Base-by-base conservation (phyloP, 2,797 vertebrate genomes). In the Diglossa cyanea region DNA sequence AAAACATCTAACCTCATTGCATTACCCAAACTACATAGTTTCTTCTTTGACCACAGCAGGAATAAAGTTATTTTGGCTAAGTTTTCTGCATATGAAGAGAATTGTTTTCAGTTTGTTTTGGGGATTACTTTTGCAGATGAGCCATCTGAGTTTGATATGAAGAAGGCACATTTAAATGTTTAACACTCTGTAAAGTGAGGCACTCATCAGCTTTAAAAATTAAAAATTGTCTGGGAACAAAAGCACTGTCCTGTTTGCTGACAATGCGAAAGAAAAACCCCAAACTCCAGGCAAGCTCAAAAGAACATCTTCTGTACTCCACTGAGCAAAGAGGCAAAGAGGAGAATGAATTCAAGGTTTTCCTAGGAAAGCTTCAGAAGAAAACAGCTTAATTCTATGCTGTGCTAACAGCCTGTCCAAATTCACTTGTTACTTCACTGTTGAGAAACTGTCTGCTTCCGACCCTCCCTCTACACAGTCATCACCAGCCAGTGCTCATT, bases 41-140 rank as follows among this genome's bases (percentile, higher is more conserved):
- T 68, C 61, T 80, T 54, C 81, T 95, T 93, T 93, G 85, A 93
- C 93, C 93, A 44, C 57, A 71, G 57, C 93, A 93, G 55, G 78
- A 79, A 79, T 50, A 88, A 89, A 58, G 65, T 33, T 47, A 40
- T 75, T 90, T 86, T 95, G 91, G 85, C 78, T 2, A 16, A 71
- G 65, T 80, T 92, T 94, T 90, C 87, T 80, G 57, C 65, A 54
- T 65, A 86, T 62, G 53, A 94, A 62, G n/a, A 87, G 13, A 89
- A 91, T 44, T 68, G 81, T 77, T 91, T 96, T 91, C 30, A 53
- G 42, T 91, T 83, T 87, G 45, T 87, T 91, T 93, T 77, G 25
- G 28, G 57, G 47, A 48, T 81, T 92, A 73, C 65, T 95, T 94
- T 88, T 91, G 72, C 79, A 93, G 85, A 90, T 74, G 68, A 91